Conservation (phyloP, 2,888 invertebrate genomes). For the Salticus scenicus region DNA sequence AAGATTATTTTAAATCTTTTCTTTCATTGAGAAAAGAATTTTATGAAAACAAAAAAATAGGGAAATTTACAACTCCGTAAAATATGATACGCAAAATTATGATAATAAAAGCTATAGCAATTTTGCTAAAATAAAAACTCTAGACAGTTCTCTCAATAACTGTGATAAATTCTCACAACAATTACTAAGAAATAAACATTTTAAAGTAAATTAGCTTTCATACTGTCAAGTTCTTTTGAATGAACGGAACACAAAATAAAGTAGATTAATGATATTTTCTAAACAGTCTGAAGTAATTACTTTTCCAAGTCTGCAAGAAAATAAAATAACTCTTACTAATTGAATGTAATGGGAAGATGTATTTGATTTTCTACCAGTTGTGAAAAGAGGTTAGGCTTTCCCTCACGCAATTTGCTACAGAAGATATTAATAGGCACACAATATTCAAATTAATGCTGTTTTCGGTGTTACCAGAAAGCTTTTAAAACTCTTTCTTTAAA, state of each 20-base stretch:
- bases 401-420: not conserved
- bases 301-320: not conserved
- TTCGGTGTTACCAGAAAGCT: no score
- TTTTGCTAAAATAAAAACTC: no score
- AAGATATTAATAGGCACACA: not conserved
- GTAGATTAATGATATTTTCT: not conserved
- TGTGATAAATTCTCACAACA: not conserved
- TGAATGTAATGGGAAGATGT: conserved; percentile 3
- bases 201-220: conserved; percentile 3
- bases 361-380: not conserved
- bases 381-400: not conserved
- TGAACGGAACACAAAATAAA: not conserved
- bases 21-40: no score
- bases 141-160: not conserved
- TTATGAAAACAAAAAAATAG: no score
- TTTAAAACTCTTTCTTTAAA: no score
- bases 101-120: no score
- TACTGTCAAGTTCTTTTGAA: not conserved
- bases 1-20: no score
- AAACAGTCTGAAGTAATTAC: not conserved
- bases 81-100: no score
- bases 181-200: not conserved
- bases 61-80: no score
- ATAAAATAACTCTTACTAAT: not conserved
- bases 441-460: not conserved